Percentiles rank a stretch among this genome's conserved stretches.
These are phyloP conservation scores for Pyrocephalus nanus DNA, from an alignment of 2,797 vertebrate species.

Conservation along the genomic window DNA sequence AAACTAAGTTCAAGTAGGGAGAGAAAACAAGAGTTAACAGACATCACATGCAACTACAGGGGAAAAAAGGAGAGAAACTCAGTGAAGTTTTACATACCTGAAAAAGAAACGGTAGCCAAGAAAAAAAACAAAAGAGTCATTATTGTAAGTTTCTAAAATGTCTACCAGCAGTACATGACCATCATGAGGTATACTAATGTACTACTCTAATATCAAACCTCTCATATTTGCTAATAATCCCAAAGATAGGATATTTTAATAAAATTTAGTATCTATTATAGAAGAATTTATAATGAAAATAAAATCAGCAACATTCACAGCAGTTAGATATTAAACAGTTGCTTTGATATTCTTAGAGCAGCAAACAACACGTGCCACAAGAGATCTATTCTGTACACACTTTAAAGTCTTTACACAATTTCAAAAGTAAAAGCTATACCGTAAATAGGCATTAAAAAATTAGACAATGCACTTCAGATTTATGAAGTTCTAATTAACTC, in stretches of 20 bases:
- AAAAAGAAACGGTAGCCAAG: constrained; percentile 82
- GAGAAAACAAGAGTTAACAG: constrained; percentile 57
- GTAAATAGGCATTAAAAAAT: neutral
- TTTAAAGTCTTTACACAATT: neutral
- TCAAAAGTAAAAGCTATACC: neutral
- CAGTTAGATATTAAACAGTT: neutral
- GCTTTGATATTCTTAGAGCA: neutral
- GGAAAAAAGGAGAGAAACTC: constrained; percentile 67
- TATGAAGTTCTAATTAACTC: neutral
- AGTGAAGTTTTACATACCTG: constrained; percentile 84
- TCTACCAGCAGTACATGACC: constrained; percentile 16
- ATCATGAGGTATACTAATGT: neutral
- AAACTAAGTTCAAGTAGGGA: constrained; percentile 54
- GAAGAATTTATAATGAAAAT: neutral
- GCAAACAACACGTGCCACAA: neutral
- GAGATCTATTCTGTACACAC: neutral
- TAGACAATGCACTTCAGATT: neutral
- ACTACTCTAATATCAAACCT: neutral
- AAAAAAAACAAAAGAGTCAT: constrained; percentile 70
- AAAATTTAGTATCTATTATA: neutral
- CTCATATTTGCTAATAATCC: neutral
- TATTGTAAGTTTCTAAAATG: constrained; percentile 65
- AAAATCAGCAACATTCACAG: neutral
- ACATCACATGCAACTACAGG: constrained; percentile 76
- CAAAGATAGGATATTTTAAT: neutral